Percentiles rank a stretch among this genome's conserved stretches.
Evolutionary conservation across 2,888 invertebrate species (phyloP).

Genomic region (Lasioglossum figueresi): DNA sequence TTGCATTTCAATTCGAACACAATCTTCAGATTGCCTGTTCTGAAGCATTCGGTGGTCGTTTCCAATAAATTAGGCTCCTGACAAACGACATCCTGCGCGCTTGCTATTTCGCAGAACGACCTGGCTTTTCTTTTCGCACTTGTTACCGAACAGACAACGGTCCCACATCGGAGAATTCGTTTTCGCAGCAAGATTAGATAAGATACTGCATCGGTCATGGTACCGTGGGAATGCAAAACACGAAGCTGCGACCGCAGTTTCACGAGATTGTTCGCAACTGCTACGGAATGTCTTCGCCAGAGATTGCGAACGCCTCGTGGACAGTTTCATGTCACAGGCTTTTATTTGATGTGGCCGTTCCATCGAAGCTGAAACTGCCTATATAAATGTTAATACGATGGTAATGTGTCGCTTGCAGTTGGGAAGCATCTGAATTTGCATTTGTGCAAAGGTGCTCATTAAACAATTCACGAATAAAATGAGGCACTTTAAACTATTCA

Average conservation of each 20-base stretch:
- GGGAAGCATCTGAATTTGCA: neutral
- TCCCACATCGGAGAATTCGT: slow-evolving; percentile 6
- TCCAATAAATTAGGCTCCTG: neutral
- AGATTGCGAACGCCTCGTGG: neutral
- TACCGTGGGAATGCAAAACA: slow-evolving; percentile 7
- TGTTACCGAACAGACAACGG: neutral
- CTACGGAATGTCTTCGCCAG: neutral
- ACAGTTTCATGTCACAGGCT: neutral
- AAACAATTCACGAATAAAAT: neutral
- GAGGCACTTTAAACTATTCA: too few species aligned
- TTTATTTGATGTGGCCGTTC: neutral
- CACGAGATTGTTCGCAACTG: slow-evolving; percentile 5
- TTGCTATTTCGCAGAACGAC: neutral
- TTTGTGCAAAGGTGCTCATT: neutral
- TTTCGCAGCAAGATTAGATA: slow-evolving; percentile 27
- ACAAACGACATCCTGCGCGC: neutral
- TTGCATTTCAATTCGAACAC: neutral
- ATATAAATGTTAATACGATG: neutral
- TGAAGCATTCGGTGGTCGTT: neutral
- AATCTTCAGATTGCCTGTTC: neutral
- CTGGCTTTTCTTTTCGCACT: neutral
- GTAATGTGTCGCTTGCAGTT: neutral
- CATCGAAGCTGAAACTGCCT: neutral
- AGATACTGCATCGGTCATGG: neutral
- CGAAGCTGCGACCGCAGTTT: neutral